phyloP scores from a whole-genome alignment of 2,888 invertebrate species.

The Pheosia tremula region DNA sequence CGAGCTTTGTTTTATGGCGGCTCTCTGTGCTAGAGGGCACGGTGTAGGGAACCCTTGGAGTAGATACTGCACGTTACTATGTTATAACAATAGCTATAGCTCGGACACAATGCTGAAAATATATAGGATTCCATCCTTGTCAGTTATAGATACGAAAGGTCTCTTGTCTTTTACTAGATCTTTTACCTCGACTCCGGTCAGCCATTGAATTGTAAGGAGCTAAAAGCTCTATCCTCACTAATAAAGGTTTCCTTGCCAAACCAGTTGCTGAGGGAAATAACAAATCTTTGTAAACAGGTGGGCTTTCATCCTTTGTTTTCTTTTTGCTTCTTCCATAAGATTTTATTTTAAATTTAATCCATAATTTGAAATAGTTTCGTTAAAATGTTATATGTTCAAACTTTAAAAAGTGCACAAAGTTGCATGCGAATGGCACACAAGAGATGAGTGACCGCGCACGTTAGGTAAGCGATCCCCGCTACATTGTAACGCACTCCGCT shows the following conservation, averaged over 20 bases:
- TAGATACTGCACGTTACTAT: constrained; percentile 2
- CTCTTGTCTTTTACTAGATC: too few relatives aligned
- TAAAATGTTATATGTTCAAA: background rate
- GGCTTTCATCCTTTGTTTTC: background rate
- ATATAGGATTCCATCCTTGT: background rate
- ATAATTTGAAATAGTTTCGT: background rate
- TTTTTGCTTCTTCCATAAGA: background rate
- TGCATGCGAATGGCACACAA: constrained; percentile 11
- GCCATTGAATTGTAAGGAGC: background rate
- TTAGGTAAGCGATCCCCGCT: constrained; percentile 18
- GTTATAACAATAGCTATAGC: background rate
- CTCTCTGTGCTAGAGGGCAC: background rate
- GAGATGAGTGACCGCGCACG: background rate
- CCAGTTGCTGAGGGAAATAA: too few relatives aligned
- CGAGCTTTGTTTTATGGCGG: constrained; percentile 4
- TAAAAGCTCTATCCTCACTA: background rate
- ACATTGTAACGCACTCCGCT: constrained; percentile 50
- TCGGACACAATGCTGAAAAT: background rate
- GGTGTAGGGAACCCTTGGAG: too few relatives aligned
- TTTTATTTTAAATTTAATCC: background rate
- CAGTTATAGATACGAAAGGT: too few relatives aligned
- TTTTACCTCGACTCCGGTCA: too few relatives aligned
- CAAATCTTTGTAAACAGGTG: too few relatives aligned
- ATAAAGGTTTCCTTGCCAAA: too few relatives aligned
- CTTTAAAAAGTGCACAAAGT: constrained; percentile 5